Evolutionary conservation across 2,113 vertebrate genomes (phyloP), one percentile per base, ranked within the genome.

Genomic region (Neogobius melanostomus): DNA sequence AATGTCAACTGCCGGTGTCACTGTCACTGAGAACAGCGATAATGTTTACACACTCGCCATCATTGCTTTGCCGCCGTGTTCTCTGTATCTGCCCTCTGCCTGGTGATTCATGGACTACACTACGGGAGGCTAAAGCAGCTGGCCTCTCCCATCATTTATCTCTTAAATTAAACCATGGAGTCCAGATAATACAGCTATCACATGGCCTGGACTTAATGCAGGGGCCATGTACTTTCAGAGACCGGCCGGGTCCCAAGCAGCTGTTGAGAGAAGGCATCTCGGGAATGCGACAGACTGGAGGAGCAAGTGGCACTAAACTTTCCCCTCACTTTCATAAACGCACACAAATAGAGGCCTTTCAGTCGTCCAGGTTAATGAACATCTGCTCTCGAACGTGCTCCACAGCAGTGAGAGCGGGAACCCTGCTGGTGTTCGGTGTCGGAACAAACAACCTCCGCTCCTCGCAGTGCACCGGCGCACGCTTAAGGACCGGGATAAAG

Each of bases 221-320:
- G 52, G 50, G 45, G 67, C 53, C 53, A 69, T 51, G 51, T 14
- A 65, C 43, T 61, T 62, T 42, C 68, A 46, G 66, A 49, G 53
- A 71, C 67, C 36, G n/a, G 66, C 21, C 71, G 59, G 68, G 56
- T 63, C 9, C 10, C 47, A 28, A n/a, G 77, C 87, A 90, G 85
- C 88, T 91, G 88, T 68, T 86, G 70, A 68, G 72, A 79, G 75
- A 66, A 52, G 80, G 76, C 82, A 80, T 88, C 74, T 78, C 6
- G 67, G 76, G 87, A 88, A 89, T 85, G 87, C 76, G 85, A 79
- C 83, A 82, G 80, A 82, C 83, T 59, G 72, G 70, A 78, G 71
- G 75, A 83, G 77, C 83, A 85, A 77, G 81, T 75, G 84, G 74
- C 81, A 82, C 79, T 62, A 21, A 56, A 47, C 44, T 57, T 7